Percentiles rank a stretch among this genome's conserved stretches.
Conservation (phyloP, 1,140 invertebrate genomes). For the Eriosoma lanigerum region DNA sequence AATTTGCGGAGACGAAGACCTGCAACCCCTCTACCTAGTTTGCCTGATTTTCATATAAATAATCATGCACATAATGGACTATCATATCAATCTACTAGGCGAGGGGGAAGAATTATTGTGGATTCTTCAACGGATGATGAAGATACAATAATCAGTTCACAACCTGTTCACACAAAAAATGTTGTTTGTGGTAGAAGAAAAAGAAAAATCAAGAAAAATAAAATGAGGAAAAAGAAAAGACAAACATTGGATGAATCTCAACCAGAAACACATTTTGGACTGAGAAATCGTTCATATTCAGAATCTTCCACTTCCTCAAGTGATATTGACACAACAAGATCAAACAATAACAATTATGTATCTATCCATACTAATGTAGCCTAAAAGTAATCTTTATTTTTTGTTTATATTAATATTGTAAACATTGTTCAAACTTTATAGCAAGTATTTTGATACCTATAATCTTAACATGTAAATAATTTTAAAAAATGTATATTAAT, state of each 20-base stretch:
- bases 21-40: neutral
- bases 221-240: conserved; percentile 7
- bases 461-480: too few species aligned
- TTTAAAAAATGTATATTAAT: too few species aligned
- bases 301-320: neutral
- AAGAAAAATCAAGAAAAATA: neutral
- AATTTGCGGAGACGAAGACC: conserved; percentile 16
- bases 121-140: conserved; percentile 41
- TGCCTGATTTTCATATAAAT: neutral
- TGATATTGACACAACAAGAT: neutral
- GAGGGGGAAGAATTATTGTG: neutral
- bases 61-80: neutral
- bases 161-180: neutral
- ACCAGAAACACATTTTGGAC: neutral
- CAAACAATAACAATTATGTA: neutral
- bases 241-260: neutral
- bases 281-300: conserved; percentile 30
- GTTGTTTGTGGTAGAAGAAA: neutral
- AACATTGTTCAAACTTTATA: too few species aligned
- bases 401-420: too few species aligned
- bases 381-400: too few species aligned
- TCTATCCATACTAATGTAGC: neutral
- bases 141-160: neutral
- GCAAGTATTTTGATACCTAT: too few species aligned
- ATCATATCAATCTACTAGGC: neutral